Percentiles rank a stretch among this genome's conserved stretches.
phyloP scores from a whole-genome alignment of 2,797 vertebrate species.

The Acestrorhynchus altus region DNA sequence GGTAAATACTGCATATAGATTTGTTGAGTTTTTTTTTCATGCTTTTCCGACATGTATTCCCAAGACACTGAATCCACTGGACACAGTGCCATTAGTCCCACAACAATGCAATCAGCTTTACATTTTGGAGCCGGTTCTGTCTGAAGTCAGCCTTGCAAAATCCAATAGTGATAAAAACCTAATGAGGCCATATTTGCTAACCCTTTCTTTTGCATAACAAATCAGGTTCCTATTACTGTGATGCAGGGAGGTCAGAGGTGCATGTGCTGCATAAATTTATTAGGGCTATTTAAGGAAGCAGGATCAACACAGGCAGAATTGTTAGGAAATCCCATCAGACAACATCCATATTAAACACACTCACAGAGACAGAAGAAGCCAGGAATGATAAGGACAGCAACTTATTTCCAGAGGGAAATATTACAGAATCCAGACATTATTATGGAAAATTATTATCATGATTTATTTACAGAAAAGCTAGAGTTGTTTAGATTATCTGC shows the following conservation, averaged over 20 bases:
- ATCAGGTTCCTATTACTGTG: neutral
- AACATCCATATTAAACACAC: neutral
- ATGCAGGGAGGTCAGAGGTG: neutral
- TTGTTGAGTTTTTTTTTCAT: neutral
- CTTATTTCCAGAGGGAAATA: neutral
- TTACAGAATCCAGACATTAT: neutral
- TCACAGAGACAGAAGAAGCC: neutral
- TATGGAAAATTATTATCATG: too few species aligned
- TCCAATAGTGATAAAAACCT: neutral
- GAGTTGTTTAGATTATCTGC: too few species aligned
- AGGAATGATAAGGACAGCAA: neutral
- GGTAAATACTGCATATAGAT: neutral
- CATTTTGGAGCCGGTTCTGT: neutral
- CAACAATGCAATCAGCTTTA: neutral
- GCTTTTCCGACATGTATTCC: neutral
- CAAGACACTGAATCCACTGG: neutral
- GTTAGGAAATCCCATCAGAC: neutral
- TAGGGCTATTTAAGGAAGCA: neutral
- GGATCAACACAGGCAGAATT: neutral
- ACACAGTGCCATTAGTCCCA: neutral
- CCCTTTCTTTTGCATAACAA: neutral
- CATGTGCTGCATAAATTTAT: neutral
- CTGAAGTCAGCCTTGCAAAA: slow-evolving; percentile 6
- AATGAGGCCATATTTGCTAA: neutral
- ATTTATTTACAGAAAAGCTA: neutral